Evolutionary conservation across 2,113 vertebrate species (phyloP).

Genomic region (Capreolus pygargus): DNA sequence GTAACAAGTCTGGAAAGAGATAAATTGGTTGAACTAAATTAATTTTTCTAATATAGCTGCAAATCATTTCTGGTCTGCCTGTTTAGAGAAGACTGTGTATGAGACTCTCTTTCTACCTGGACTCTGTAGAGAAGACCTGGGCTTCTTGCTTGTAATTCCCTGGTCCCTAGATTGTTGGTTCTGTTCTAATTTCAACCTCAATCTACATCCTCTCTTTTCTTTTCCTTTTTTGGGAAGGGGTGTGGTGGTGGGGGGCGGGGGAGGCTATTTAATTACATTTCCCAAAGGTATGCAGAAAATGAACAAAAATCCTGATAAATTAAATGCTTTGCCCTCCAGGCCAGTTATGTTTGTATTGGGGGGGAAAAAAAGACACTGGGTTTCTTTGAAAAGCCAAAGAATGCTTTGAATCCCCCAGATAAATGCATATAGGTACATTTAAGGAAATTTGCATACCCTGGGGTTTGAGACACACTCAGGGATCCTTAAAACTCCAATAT

Average conservation of each 20-base stretch:
- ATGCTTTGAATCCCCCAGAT: background rate
- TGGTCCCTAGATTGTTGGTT: background rate
- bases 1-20: background rate
- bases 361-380: background rate
- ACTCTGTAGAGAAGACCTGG: background rate
- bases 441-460: background rate
- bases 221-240: background rate
- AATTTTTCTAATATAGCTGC: background rate
- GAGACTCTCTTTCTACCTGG: background rate
- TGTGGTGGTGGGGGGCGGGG: background rate
- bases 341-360: background rate
- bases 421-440: background rate
- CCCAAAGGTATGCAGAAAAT: background rate
- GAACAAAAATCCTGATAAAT: conserved; percentile 4
- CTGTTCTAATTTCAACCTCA: background rate
- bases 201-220: background rate
- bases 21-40: background rate
- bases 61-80: background rate
- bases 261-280: background rate
- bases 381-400: conserved; percentile 10
- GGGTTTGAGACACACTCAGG: background rate
- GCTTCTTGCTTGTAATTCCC: background rate
- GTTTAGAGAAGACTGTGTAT: background rate
- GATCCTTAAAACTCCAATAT: background rate
- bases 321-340: background rate